Evolutionary conservation across 2,797 vertebrate species (phyloP), one percentile per base, ranked within the genome.

Genomic region (Thaleichthys pacificus): DNA sequence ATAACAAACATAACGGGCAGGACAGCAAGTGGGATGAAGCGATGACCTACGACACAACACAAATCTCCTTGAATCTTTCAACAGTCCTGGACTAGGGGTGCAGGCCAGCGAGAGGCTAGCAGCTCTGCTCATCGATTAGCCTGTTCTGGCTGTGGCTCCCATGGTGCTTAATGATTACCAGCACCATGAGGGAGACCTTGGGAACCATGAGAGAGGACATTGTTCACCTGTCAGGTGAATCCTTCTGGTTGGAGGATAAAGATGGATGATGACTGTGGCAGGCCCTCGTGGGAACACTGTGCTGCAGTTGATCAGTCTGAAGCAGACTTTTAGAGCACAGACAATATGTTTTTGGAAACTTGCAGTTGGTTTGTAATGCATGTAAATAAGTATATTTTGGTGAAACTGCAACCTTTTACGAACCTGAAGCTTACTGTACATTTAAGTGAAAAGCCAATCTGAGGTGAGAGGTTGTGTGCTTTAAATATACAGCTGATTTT

Each of bases 141-240:
- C 21, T 42, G 61, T 61, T 56, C 14, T 6, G 15, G 56, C 75
- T 28, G 19, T 12, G 57, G 72, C 79, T 83, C 74, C 75, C 79
- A 77, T 70, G 81, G 42, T 49, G 72, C 61, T 72, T 78, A 84
- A 77, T 72, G 70, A 81, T 69, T 60, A 75, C 57, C 76, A 79
- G 77, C 11, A 81, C 77, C 74, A 73, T 81, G 75, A 65, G 64
- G 30, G 35, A 61, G 72, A 83, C 69, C 78, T 77, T 68, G 66
- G 69, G 69, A 69, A 68, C 70, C 47, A 63, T 75, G 68, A 76
- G 69, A 75, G 65, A 61, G 32, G 70, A 78, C 73, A 80, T 65
- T 79, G 77, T 80, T 80, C 56, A 47, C 42, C 24, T 51, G 28
- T 32, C 2, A 26, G 38, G 2, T 58, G 3, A 57, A 30, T 6